Evolutionary conservation across 1,140 invertebrate species (phyloP), one percentile per base, ranked within the genome.

Genomic region (Achatina immaculata): DNA sequence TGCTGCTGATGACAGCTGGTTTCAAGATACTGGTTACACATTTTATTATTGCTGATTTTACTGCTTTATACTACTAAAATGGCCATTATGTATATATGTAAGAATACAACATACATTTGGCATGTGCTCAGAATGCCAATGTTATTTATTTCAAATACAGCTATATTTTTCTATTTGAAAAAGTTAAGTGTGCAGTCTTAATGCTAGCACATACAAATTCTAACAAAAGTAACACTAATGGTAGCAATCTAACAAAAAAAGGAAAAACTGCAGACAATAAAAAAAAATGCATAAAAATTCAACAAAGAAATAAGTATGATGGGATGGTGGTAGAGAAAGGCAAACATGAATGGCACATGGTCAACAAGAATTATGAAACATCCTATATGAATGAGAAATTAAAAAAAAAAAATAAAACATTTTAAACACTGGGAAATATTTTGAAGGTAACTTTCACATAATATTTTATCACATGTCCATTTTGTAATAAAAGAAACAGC

Each of bases 371-470:
- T 11, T 31, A 14, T 19, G 28, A 51, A 51, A 24, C 14, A 68
- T 16, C 34, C 9, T 11, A 68, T 73, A 38, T 36, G 7, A 38
- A 40, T 19, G 40, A 14, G 7, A 40, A 9, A 73, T 43, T 11
- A 73, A 73, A 40, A 43, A 14, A 72, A 74, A 42, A 48, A 74
- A 43, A 48, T 28, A 28, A 74, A 74, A 45, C 38, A 74, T 28
- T 24, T 45, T 16, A 74, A 14, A 28, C n/a, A n/a, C n/a, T n/a
- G n/a, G n/a, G n/a, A n/a, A n/a, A n/a, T n/a, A n/a, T n/a, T n/a
- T n/a, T n/a, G n/a, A n/a, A n/a, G n/a, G n/a, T 68, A 14, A n/a
- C 28, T 68, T 68, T 68, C 65, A 14, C 31, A 14, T 28, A 21
- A 68, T 14, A 14, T 68, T 68, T 68, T 11, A 68, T 11, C 11